These are phyloP conservation scores for Nyleta sp. DNA, from an alignment of 2,888 invertebrate genomes.

Conservation along the genomic window DNA sequence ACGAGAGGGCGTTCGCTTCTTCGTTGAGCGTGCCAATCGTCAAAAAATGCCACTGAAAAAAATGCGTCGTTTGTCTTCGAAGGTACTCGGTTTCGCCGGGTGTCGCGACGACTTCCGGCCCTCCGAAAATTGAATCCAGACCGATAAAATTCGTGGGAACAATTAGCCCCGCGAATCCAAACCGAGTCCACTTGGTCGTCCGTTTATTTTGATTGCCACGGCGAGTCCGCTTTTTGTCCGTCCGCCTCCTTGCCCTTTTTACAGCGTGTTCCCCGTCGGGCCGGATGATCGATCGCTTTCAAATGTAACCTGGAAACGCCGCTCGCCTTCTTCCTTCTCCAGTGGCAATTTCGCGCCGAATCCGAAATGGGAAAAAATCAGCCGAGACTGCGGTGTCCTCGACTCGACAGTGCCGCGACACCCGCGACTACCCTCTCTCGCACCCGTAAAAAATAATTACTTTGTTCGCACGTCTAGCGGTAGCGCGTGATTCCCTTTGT, in stretches of 20 bases:
- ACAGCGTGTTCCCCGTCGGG: conserved; percentile 18
- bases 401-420: conserved; percentile 20
- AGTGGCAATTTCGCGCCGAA: conserved; percentile 14
- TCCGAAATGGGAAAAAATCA: conserved; percentile 38
- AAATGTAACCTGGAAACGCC: conserved; percentile 17
- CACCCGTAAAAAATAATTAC: conserved; percentile 59
- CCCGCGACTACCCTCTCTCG: conserved; percentile 38
- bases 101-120: too few relatives aligned
- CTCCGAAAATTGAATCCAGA: conserved; percentile 22
- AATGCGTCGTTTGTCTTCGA: conserved; percentile 6
- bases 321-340: conserved; percentile 2
- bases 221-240: neutral
- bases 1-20: too few relatives aligned
- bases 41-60: conserved; percentile 35
- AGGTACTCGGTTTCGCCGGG: too few relatives aligned
- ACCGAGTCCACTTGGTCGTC: neutral
- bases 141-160: too few relatives aligned
- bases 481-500: conserved; percentile 42
- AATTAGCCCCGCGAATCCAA: neutral
- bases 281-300: conserved; percentile 27
- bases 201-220: conserved; percentile 19
- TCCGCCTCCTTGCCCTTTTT: neutral
- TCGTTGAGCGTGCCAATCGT: conserved; percentile 18
- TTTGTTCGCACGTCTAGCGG: conserved; percentile 42
- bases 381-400: conserved; percentile 4